A percentile compares a stretch with the other conserved stretches of the same genome.
Conservation (phyloP, 1,140 invertebrate genomes). For the Drosophila biarmipes region DNA sequence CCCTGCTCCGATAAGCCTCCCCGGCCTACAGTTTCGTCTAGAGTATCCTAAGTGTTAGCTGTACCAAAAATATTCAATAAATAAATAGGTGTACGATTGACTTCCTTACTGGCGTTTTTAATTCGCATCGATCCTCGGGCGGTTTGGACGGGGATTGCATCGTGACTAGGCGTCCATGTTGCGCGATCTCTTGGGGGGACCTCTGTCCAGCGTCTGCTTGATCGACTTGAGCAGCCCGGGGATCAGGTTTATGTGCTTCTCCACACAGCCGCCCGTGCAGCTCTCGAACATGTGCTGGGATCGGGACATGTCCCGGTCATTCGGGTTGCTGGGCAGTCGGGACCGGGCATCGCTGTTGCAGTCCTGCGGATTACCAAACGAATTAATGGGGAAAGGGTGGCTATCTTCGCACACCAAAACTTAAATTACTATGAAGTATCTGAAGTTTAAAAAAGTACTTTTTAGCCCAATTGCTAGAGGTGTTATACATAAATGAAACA, state of each 20-base stretch:
- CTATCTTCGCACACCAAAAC: background rate
- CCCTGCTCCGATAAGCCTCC: slow-evolving; percentile 14
- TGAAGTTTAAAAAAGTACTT: no score
- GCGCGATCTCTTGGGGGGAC: slow-evolving; percentile 34
- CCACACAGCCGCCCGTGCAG: slow-evolving; percentile 94
- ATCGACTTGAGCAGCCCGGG: slow-evolving; percentile 91
- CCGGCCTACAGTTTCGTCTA: slow-evolving; percentile 12
- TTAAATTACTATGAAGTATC: background rate
- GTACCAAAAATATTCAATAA: slow-evolving; percentile 69
- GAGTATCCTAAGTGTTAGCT: slow-evolving; percentile 50
- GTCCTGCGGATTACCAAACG: slow-evolving; percentile 40
- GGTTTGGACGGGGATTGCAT: background rate
- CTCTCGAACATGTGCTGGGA: slow-evolving; percentile 91
- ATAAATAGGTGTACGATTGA: slow-evolving; percentile 41
- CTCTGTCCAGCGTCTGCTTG: slow-evolving; percentile 86
- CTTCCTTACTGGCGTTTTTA: slow-evolving; percentile 4
- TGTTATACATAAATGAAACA: no score
- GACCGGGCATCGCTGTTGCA: slow-evolving; percentile 93
- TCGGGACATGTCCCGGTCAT: slow-evolving; percentile 88
- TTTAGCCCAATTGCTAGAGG: no score
- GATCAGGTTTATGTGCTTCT: slow-evolving; percentile 91
- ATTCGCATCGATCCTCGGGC: background rate
- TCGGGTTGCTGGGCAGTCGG: slow-evolving; percentile 89
- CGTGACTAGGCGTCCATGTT: slow-evolving; percentile 6
- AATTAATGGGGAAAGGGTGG: background rate